A percentile compares a stretch with the other conserved stretches of the same genome.
These are phyloP conservation scores for Tachuris rubrigastra DNA, from an alignment of 2,113 vertebrate species.

Conservation along the genomic window DNA sequence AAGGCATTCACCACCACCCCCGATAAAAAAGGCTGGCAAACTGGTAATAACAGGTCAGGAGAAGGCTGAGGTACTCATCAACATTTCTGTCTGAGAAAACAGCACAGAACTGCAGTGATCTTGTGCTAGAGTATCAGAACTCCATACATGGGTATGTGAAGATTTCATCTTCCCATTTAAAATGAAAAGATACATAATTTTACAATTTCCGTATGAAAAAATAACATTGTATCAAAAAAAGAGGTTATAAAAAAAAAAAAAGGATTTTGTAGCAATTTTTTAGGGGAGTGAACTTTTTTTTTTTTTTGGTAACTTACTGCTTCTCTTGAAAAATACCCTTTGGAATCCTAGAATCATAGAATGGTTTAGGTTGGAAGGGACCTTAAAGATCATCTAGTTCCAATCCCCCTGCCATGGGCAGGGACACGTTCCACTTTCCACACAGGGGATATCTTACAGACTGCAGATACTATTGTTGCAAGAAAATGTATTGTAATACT, in stretches of 20 bases:
- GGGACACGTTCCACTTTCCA: background rate
- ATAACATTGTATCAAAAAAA: background rate
- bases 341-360: background rate
- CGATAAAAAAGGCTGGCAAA: background rate
- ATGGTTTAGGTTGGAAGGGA: background rate
- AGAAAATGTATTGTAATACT: background rate
- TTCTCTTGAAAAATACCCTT: background rate
- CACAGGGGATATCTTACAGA: background rate
- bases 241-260: background rate
- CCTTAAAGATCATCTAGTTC: background rate
- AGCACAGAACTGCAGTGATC: background rate
- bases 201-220: background rate
- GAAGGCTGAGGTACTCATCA: background rate
- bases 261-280: background rate
- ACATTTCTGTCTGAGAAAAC: background rate
- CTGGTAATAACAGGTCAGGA: background rate
- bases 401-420: background rate
- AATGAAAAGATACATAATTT: background rate
- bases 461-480: background rate
- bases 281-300: background rate
- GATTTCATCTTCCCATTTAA: background rate
- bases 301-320: background rate
- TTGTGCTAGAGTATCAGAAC: background rate
- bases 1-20: background rate
- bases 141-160: rapidly evolving